These are phyloP conservation scores for Aulostomus chinensis DNA, from an alignment of 2,797 vertebrate genomes.

Conservation along the genomic window DNA sequence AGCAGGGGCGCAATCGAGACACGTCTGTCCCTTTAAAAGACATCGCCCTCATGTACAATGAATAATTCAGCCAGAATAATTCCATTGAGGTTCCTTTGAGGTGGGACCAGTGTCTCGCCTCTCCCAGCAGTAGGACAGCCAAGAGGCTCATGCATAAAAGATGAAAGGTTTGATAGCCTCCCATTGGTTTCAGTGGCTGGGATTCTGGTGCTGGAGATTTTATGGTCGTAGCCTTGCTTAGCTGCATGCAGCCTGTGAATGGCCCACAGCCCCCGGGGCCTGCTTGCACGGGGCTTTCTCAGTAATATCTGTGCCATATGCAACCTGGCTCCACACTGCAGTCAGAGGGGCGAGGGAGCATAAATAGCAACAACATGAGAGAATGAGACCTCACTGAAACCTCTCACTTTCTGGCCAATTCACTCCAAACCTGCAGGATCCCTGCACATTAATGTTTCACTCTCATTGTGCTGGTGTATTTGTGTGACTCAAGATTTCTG, in stretches of 20 bases:
- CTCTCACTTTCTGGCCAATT: constrained; percentile 21
- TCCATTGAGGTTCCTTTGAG: constrained; percentile 64
- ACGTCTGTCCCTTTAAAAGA: constrained; percentile 69
- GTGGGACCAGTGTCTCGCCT: constrained; percentile 70
- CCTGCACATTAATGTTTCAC: not conserved
- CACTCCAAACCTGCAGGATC: constrained; percentile 13
- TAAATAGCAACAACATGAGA: constrained; percentile 68
- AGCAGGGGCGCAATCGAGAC: constrained; percentile 46
- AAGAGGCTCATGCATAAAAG: constrained; percentile 94
- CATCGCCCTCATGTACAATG: constrained; percentile 70
- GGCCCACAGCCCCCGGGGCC: constrained; percentile 54
- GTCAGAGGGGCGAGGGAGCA: constrained; percentile 39
- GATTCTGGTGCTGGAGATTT: constrained; percentile 44
- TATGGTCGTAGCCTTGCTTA: constrained; percentile 51
- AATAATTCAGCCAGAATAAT: constrained; percentile 76
- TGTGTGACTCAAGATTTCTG: constrained; percentile 23
- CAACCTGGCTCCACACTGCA: constrained; percentile 54
- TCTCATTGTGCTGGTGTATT: constrained; percentile 15
- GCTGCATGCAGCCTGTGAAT: constrained; percentile 50
- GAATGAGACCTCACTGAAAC: constrained; percentile 40
- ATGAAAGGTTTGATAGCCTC: constrained; percentile 90
- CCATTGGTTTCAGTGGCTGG: constrained; percentile 58
- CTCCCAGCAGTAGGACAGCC: constrained; percentile 81
- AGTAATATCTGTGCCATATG: constrained; percentile 68
- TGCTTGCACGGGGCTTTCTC: constrained; percentile 48